Base-by-base conservation (phyloP, 2,113 vertebrate genomes). In the Larimichthys crocea region DNA sequence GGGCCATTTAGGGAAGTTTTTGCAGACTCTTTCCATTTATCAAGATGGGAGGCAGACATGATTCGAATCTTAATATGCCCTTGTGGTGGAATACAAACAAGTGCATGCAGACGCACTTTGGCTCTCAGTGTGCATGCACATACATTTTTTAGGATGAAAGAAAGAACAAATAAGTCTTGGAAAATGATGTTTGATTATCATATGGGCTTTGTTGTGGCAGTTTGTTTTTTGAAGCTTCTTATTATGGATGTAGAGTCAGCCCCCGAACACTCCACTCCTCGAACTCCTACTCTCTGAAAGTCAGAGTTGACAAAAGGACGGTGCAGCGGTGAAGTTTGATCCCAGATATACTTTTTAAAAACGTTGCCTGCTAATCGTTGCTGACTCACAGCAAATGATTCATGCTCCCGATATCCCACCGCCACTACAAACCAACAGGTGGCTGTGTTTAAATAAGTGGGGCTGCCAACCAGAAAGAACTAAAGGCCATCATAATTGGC, bases 1-100 rank as follows among this genome's bases (percentile, higher is more conserved):
- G 73, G 86, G 82, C 88, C 88, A 89, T 94, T 94, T 91, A 91
- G 90, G 88, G 87, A 91, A 90, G 84, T 93, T 94, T 91, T 93
- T 82, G 82, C 87, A 87, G 76, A 91, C 89, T 86, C 82, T 78
- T 84, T 91, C 83, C 82, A 92, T 95, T 93, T 92, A 92, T 94
- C 91, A 92, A 88, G 89, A 92, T 84, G 74, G 88, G 85, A 87
- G 68, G 89, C 71, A 46, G 85, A 67, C 86, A 86, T 83, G 92
- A 89, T 91, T 77, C 40, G 91, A 94, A 93, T 94, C 80, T 82
- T 91, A 94, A 94, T 90, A 82, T 49, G 84, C 62, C 74, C 10
- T 85, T 74, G 78, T 53, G 5, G 84, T 83, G 74, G 73, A 88
- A 86, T 40, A 72, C 79, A 88, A 89, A 79, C 86, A 86, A 85